Conservation (phyloP, 2,113 vertebrate species). For the Takifugu bimaculatus region DNA sequence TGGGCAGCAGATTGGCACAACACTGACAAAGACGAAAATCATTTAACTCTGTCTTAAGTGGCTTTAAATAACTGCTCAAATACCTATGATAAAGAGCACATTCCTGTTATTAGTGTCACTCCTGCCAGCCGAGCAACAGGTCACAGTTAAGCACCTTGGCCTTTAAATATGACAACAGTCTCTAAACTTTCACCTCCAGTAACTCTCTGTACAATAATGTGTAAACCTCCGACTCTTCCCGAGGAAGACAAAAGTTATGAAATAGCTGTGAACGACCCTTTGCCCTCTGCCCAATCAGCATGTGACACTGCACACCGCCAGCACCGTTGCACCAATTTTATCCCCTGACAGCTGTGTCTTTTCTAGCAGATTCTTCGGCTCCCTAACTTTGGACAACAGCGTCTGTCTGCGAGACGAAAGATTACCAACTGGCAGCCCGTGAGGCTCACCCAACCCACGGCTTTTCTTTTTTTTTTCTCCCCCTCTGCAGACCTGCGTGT, state of each 20-base stretch:
- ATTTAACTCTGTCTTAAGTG: no score
- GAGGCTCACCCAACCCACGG: constrained; percentile 32
- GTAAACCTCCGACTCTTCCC: constrained; percentile 2
- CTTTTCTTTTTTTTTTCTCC: not conserved
- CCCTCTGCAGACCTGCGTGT: constrained; percentile 22
- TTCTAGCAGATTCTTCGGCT: constrained; percentile 74
- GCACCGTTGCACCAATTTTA: constrained; percentile 74
- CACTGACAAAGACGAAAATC: no score
- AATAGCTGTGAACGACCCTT: constrained; percentile 64
- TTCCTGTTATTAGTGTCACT: no score
- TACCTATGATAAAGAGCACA: no score
- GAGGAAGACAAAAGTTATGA: constrained; percentile 35
- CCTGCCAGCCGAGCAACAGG: constrained; percentile 47
- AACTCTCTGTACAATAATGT: not conserved
- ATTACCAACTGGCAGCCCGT: constrained; percentile 56
- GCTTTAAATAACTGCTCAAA: no score
- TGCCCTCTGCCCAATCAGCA: constrained; percentile 69
- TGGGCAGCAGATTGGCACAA: no score
- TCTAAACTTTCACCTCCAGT: not conserved
- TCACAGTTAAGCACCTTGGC: constrained; percentile 3
- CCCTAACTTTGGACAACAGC: constrained; percentile 76
- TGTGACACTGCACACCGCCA: constrained; percentile 45
- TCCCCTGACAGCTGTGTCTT: constrained; percentile 78
- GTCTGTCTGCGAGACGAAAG: constrained; percentile 61
- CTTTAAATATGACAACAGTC: not conserved